Conservation (phyloP, 1,140 invertebrate genomes). For the Drosophila santomea region DNA sequence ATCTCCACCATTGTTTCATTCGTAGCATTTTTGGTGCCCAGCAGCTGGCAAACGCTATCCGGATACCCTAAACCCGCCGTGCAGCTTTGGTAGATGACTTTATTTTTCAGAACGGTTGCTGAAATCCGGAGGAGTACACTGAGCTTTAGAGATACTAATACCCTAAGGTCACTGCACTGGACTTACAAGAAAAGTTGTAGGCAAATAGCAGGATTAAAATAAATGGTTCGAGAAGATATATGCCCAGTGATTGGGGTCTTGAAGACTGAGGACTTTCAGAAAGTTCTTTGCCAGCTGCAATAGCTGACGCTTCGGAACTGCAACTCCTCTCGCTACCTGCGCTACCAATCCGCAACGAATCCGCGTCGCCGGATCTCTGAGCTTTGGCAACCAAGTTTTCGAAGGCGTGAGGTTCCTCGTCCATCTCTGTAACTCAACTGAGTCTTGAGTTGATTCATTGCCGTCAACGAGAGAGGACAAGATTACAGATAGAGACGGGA, state of each 20-base stretch:
- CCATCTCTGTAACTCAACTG: slow-evolving; percentile 49
- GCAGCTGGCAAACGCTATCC: slow-evolving; percentile 84
- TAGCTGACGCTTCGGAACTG: not conserved
- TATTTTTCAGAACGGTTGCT: slow-evolving; percentile 86
- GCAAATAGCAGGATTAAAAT: slow-evolving; percentile 74
- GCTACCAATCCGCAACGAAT: slow-evolving; percentile 11
- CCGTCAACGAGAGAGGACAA: slow-evolving; percentile 5
- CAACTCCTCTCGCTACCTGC: slow-evolving; percentile 21
- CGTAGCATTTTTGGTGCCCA: slow-evolving; percentile 85
- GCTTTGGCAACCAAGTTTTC: slow-evolving; percentile 58
- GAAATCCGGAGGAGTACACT: slow-evolving; percentile 38
- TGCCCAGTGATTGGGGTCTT: slow-evolving; percentile 5
- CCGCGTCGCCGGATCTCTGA: not conserved
- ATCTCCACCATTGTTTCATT: slow-evolving; percentile 81
- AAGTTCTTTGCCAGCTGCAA: not conserved
- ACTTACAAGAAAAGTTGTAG: slow-evolving; percentile 81
- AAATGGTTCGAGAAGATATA: slow-evolving; percentile 69
- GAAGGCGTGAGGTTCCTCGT: slow-evolving; percentile 63
- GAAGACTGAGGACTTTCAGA: not conserved
- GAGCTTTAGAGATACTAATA: no score
- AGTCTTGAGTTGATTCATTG: slow-evolving; percentile 25
- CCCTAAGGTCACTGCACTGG: no score
- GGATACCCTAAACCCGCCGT: slow-evolving; percentile 84
- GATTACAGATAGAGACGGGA: slow-evolving; percentile 51
- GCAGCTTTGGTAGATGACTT: slow-evolving; percentile 86